phyloP scores from a whole-genome alignment of 2,113 vertebrate genomes.

The Orcinus orca region DNA sequence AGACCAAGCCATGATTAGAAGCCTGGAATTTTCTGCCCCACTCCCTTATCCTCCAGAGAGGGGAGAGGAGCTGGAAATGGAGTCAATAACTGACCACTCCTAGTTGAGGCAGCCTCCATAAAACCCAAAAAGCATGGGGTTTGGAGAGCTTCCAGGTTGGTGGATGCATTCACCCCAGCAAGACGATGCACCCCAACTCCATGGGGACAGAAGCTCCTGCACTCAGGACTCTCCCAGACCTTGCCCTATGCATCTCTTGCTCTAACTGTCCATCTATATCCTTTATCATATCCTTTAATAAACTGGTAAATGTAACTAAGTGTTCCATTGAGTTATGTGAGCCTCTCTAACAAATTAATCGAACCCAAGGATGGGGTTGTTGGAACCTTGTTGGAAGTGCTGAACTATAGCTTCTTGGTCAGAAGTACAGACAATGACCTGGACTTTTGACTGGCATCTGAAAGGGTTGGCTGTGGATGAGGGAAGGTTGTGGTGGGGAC shows the following conservation, averaged over 20 bases:
- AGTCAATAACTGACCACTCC: neutral
- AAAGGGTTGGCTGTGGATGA: neutral
- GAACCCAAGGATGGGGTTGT: neutral
- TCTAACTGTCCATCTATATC: neutral
- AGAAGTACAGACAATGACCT: neutral
- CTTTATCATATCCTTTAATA: neutral
- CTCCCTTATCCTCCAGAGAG: neutral
- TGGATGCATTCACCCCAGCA: neutral
- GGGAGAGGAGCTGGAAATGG: neutral
- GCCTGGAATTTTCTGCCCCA: neutral
- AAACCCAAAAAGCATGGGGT: neutral
- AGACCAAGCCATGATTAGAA: neutral
- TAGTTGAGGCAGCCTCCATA: neutral
- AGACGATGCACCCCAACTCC: neutral
- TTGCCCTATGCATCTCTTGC: neutral
- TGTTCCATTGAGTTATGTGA: neutral
- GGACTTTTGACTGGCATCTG: neutral
- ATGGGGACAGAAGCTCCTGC: neutral
- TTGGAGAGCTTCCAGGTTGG: neutral
- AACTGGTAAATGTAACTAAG: neutral
- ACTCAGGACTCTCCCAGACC: neutral
- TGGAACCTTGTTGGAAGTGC: neutral
- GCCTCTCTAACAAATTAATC: neutral
- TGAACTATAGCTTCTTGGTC: neutral
- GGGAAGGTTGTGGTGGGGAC: neutral